Conservation (phyloP, 2,113 vertebrate species). For the Pholis gunnellus region DNA sequence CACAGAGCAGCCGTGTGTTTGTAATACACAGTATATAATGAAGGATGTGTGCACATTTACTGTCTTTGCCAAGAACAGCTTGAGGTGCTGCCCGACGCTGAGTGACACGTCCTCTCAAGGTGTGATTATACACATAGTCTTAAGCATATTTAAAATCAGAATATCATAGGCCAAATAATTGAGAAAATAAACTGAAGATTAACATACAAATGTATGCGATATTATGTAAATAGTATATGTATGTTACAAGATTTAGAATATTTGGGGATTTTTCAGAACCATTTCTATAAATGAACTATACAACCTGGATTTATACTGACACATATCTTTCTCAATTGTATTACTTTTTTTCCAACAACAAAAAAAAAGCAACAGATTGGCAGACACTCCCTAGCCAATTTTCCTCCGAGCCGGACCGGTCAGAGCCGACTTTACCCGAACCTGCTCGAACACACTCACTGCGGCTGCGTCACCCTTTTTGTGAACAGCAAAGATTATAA, state of each 20-base stretch:
- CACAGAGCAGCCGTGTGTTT: not conserved
- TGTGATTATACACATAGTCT: conserved; percentile 18
- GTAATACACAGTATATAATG: not conserved
- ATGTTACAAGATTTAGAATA: not conserved
- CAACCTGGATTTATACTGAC: not conserved
- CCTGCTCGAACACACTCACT: conserved; percentile 34
- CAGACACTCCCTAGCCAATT: not conserved
- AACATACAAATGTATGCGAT: too few species aligned
- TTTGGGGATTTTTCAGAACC: not conserved
- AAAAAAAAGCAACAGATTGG: conserved; percentile 19
- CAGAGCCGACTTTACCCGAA: conserved; percentile 69
- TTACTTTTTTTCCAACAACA: not conserved
- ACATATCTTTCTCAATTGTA: too few species aligned
- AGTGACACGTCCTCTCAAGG: conserved; percentile 17
- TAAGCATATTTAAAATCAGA: not conserved
- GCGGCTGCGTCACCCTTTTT: conserved; percentile 78
- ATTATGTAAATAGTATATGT: not conserved
- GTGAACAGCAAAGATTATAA: conserved; percentile 71
- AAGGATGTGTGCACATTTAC: not conserved
- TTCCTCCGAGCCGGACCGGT: conserved; percentile 46
- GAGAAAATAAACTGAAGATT: too few species aligned
- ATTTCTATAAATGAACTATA: not conserved
- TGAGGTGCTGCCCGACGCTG: not conserved
- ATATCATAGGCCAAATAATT: too few species aligned
- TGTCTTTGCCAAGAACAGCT: not conserved